Evolutionary conservation across 2,797 vertebrate genomes (phyloP).

Genomic region (Rhinoraja longicauda): DNA sequence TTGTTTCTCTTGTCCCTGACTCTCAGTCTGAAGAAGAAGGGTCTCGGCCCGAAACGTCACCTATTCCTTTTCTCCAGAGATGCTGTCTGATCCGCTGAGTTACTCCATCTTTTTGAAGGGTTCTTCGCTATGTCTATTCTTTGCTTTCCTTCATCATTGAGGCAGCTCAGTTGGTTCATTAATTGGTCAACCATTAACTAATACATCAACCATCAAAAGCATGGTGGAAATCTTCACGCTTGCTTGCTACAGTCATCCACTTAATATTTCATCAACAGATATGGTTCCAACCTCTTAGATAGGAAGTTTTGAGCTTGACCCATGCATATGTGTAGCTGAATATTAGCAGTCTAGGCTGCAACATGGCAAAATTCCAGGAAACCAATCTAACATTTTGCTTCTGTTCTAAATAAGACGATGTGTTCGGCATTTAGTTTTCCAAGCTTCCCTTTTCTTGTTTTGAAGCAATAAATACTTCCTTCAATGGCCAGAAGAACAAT

Average conservation of each 20-base stretch:
- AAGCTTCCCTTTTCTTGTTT: not conserved
- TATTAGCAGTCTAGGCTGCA: not conserved
- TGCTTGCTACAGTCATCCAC: not conserved
- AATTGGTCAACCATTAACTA: not conserved
- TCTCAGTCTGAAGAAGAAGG: no score
- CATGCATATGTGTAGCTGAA: not conserved
- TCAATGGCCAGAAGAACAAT: not conserved
- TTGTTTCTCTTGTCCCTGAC: no score
- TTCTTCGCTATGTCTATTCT: no score
- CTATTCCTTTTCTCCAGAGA: no score
- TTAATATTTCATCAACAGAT: no score
- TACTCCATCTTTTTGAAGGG: no score
- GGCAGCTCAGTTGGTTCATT: no score
- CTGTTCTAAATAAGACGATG: not conserved
- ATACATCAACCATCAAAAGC: no score
- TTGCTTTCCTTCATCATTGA: not conserved
- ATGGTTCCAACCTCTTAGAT: no score
- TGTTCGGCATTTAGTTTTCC: not conserved
- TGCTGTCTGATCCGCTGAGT: no score
- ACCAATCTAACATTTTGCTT: not conserved
- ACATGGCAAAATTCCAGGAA: not conserved
- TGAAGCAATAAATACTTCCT: not conserved
- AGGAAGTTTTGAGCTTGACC: not conserved
- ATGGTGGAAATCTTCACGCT: not conserved
- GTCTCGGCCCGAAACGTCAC: no score